A percentile compares a stretch with the other conserved stretches of the same genome.
Conservation (phyloP, 2,888 invertebrate species). For the Apamea crenata region DNA sequence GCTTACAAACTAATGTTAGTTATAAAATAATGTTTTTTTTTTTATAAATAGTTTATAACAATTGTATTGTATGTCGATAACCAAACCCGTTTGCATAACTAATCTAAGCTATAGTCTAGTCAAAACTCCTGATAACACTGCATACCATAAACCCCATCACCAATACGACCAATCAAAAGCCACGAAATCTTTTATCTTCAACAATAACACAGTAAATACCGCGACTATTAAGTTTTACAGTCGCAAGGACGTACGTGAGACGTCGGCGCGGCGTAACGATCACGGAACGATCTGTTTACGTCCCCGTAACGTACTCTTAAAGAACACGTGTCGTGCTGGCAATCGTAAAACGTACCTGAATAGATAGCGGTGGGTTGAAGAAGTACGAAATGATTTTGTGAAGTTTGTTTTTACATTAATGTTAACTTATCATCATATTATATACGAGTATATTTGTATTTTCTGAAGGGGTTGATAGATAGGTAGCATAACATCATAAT, state of each 20-base stretch:
- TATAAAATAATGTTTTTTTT: no score
- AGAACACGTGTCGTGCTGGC: constrained; percentile 72
- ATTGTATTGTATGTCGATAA: no score
- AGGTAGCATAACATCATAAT: no score
- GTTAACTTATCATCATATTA: neutral
- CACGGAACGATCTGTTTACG: constrained; percentile 74
- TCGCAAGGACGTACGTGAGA: constrained; percentile 60
- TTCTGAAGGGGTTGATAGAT: neutral
- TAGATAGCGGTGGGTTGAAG: constrained; percentile 61
- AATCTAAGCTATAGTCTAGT: neutral
- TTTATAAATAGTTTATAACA: no score
- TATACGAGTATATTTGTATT: neutral
- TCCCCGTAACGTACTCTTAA: constrained; percentile 75
- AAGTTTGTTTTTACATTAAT: neutral
- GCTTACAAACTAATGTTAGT: no score
- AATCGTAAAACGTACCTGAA: constrained; percentile 73
- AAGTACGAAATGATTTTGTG: constrained; percentile 35
- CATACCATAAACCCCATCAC: constrained; percentile 18
- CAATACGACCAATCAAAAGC: constrained; percentile 18
- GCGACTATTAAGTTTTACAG: constrained; percentile 69
- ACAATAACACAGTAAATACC: constrained; percentile 63
- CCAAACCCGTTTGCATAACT: no score
- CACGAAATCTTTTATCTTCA: constrained; percentile 55
- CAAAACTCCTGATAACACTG: neutral
- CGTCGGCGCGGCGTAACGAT: constrained; percentile 67